Percentiles rank a stretch among this genome's conserved stretches.
These are phyloP conservation scores for Eilema depressum DNA, from an alignment of 2,888 invertebrate genomes.

Conservation along the genomic window DNA sequence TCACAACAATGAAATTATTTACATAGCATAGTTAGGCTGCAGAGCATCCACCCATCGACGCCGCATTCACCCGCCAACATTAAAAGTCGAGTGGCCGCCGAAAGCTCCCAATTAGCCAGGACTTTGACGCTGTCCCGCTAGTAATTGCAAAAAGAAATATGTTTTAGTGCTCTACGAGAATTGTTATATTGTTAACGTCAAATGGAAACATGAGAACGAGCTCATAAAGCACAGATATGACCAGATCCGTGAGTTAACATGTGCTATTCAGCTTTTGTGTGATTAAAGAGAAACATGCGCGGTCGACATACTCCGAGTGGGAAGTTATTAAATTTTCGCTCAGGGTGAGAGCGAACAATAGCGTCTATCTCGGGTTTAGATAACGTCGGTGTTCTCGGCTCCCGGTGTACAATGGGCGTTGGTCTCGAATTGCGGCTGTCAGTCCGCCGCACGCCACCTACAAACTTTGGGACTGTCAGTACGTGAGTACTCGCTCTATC, in stretches of 20 bases:
- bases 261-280: slow-evolving; percentile 66
- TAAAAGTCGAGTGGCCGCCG: slow-evolving; percentile 78
- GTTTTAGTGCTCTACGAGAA: slow-evolving; percentile 70
- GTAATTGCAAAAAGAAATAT: slow-evolving; percentile 82
- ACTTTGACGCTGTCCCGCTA: slow-evolving; percentile 74
- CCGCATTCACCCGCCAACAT: slow-evolving; percentile 62
- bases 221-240: slow-evolving; percentile 18
- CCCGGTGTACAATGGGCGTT: slow-evolving; percentile 67
- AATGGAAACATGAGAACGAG: slow-evolving; percentile 43
- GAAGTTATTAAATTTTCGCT: slow-evolving; percentile 81
- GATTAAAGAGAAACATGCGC: slow-evolving; percentile 76
- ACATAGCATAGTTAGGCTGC: slow-evolving; percentile 61
- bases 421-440: slow-evolving; percentile 65
- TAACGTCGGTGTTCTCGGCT: slow-evolving; percentile 74
- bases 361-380: slow-evolving; percentile 77
- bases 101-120: slow-evolving; percentile 84
- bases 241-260: slow-evolving; percentile 54
- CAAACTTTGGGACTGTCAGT: slow-evolving; percentile 70
- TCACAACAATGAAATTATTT: slow-evolving; percentile 68
- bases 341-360: slow-evolving; percentile 76
- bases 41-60: slow-evolving; percentile 50
- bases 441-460: slow-evolving; percentile 66
- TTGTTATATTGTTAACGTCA: slow-evolving; percentile 73
- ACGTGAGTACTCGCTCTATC: slow-evolving; percentile 49
- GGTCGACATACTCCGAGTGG: slow-evolving; percentile 68